A percentile compares a stretch with the other conserved stretches of the same genome.
These are phyloP conservation scores for Tillus elongatus DNA, from an alignment of 2,888 invertebrate genomes.

Conservation along the genomic window DNA sequence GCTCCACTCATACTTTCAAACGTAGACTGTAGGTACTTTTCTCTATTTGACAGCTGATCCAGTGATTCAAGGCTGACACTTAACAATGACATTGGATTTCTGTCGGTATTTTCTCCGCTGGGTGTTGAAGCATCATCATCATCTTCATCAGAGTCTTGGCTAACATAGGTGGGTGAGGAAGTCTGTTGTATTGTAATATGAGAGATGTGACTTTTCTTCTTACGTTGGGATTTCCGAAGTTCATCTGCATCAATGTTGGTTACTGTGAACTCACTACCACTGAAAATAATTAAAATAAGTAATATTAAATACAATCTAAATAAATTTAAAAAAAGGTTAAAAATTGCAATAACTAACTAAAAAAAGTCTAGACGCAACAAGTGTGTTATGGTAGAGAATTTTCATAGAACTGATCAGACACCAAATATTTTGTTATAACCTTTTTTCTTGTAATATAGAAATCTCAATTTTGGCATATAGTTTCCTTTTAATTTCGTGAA, in stretches of 20 bases:
- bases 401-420: too few relatives aligned
- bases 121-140: conserved; percentile 73
- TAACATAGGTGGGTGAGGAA: conserved; percentile 44
- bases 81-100: conserved; percentile 60
- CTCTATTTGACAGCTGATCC: conserved; percentile 49
- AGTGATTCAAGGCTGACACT: conserved; percentile 67
- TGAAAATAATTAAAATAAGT: conserved; percentile 22
- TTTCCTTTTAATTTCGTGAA: too few relatives aligned
- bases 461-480: too few relatives aligned
- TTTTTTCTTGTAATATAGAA: too few relatives aligned
- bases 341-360: too few relatives aligned
- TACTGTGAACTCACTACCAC: conserved; percentile 69
- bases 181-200: conserved; percentile 35
- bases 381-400: too few relatives aligned
- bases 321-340: too few relatives aligned
- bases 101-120: conserved; percentile 70
- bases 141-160: conserved; percentile 65
- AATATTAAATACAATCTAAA: too few relatives aligned
- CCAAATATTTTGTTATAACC: too few relatives aligned
- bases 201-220: conserved; percentile 50
- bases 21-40: conserved; percentile 56
- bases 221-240: conserved; percentile 63
- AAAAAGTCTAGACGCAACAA: too few relatives aligned
- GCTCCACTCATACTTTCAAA: conserved; percentile 64
- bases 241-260: conserved; percentile 84